phyloP scores from a whole-genome alignment of 2,888 invertebrate species.

The Galeruca laticollis region DNA sequence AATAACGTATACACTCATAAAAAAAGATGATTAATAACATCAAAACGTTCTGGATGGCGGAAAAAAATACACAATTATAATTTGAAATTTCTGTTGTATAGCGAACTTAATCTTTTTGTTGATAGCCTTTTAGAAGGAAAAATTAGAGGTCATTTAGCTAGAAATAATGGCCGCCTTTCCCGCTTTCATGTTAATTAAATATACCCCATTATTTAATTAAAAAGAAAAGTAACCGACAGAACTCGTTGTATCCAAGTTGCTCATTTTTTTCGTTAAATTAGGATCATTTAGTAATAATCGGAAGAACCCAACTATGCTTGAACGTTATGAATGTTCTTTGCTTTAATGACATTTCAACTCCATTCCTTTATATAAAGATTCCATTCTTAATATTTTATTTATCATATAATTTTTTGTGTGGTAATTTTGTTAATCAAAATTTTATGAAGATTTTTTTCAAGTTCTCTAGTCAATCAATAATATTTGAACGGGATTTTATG shows the following conservation, averaged over 20 bases:
- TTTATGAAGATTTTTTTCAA: no score
- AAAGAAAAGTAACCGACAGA: neutral
- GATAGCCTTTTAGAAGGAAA: constrained; percentile 9
- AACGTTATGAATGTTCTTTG: neutral
- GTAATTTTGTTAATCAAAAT: no score
- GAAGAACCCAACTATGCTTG: neutral
- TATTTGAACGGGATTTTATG: no score
- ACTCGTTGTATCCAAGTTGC: constrained; percentile 1
- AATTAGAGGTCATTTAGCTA: constrained; percentile 21
- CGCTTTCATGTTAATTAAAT: constrained; percentile 22
- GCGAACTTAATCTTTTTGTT: constrained; percentile 7
- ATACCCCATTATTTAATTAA: constrained; percentile 14
- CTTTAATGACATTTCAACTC: neutral
- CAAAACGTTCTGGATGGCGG: neutral
- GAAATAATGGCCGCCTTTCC: constrained; percentile 15
- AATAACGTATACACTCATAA: neutral
- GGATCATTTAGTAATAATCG: neutral
- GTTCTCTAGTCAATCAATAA: no score
- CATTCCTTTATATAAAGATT: no score
- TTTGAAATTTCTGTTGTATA: constrained; percentile 12
- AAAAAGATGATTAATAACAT: constrained; percentile 1
- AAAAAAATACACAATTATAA: constrained; percentile 4
- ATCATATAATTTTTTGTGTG: no score
- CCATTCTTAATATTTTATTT: no score
- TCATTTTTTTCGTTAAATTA: constrained; percentile 4